Evolutionary conservation across 2,888 invertebrate genomes (phyloP).

Genomic region (Lasioglossum oenotherae): DNA sequence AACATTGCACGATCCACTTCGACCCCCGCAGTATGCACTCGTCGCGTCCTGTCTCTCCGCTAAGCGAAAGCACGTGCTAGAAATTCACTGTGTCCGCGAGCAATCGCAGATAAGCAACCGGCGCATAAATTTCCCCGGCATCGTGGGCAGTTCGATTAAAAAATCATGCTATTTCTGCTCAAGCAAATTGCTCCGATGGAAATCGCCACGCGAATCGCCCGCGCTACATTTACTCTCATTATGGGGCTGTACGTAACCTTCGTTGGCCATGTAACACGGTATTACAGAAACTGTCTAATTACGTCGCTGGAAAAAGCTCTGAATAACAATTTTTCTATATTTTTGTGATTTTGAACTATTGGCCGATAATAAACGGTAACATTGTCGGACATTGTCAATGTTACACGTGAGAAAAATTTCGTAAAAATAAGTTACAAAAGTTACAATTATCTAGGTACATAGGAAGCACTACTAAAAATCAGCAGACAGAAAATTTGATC

Average conservation of each 20-base stretch:
- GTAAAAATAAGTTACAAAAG: no score
- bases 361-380: no score
- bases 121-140: slow-evolving; percentile 32
- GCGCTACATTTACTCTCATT: neutral
- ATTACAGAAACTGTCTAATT: neutral
- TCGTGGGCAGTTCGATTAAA: slow-evolving; percentile 46
- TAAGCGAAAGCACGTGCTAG: slow-evolving; percentile 29
- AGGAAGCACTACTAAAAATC: neutral
- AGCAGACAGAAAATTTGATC: neutral
- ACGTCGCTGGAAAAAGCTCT: neutral
- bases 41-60: neutral
- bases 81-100: slow-evolving; percentile 39
- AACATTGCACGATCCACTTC: slow-evolving; percentile 64
- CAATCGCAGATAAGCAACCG: slow-evolving; percentile 53
- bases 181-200: neutral
- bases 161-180: slow-evolving; percentile 19
- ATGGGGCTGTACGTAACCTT: neutral
- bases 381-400: no score
- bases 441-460: no score
- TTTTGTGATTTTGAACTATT: no score
- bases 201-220: neutral
- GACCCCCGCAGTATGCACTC: slow-evolving; percentile 36
- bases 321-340: neutral
- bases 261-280: no score
- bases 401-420: no score